Evolutionary conservation across 2,113 vertebrate genomes (phyloP), one percentile per base, ranked within the genome.

Genomic region (Serinus canaria): DNA sequence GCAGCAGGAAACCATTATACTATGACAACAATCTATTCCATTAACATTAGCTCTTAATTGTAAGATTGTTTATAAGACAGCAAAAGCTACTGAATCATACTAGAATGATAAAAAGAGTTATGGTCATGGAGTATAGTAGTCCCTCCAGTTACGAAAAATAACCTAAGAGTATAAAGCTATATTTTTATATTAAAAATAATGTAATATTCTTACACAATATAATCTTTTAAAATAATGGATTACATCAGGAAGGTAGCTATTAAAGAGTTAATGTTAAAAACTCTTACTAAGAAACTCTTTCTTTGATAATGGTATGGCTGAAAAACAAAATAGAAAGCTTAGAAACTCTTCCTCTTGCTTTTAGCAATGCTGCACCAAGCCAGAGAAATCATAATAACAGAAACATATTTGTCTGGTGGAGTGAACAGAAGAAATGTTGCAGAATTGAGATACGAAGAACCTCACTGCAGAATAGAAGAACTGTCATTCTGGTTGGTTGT

Each of bases 1-100:
- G 94, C 97, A 97, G 97, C 97, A 95, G 97, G 98, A 98, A 97
- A 95, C 97, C 97, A 98, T 98, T 98, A 98, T 97, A 96, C 97
- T 96, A 86, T 97, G 97, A 98, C 96, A 98, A 97, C 97, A 98
- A 96, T 96, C 94, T 98, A 96, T 97, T 92, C 97, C 97, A 98
- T 98, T 98, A 98, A 98, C 97, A 98, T 98, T 98, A 98, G 96
- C 96, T 98, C 97, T 98, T 98, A 98, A 98, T 98, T 98, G 97
- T 98, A 94, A 97, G 95, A 98, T 96, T 97, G 97, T 97, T 97
- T 98, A 97, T 97, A 98, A 97, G 97, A 97, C 94, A 96, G 96
- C 96, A 97, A 97, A 97, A 97, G 97, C 97, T 98, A 97, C 97
- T 97, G 98, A 98, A 98, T 98, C 97, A 97, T 96, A 95, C 94